These are phyloP conservation scores for Falco punctatus DNA, from an alignment of 2,113 vertebrate genomes.

Conservation along the genomic window DNA sequence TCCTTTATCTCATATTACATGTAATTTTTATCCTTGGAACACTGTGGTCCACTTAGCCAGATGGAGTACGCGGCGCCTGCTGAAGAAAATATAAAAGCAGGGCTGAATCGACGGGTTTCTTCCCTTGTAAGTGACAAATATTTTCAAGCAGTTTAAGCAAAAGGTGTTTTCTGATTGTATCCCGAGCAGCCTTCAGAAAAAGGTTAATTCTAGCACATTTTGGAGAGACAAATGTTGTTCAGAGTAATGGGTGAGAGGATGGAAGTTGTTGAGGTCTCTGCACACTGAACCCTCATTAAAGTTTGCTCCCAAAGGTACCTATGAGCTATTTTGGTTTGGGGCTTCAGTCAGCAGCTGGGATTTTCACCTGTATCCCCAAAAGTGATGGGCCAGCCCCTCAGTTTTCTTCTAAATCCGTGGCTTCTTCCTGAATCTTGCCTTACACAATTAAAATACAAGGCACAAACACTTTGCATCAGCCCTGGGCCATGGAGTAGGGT, in stretches of 20 bases:
- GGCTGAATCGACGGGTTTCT: fast-evolving
- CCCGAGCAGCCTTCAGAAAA: background rate
- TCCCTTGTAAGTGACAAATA: background rate
- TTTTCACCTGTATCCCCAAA: background rate
- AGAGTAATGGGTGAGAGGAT: background rate
- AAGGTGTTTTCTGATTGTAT: background rate
- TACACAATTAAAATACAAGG: fast-evolving
- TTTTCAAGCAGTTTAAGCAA: background rate
- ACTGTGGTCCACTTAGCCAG: background rate
- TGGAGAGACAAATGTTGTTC: background rate
- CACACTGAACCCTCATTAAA: background rate
- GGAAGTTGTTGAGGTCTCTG: background rate
- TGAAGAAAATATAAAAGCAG: background rate
- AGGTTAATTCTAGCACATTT: background rate
- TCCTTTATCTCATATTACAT: slow-evolving; percentile 6
- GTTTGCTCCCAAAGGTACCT: background rate
- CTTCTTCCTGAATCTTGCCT: background rate
- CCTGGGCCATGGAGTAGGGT: fast-evolving
- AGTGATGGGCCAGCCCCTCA: background rate
- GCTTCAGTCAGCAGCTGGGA: background rate
- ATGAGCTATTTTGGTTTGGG: fast-evolving
- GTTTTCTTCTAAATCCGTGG: background rate
- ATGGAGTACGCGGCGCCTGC: fast-evolving
- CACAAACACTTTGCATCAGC: background rate
- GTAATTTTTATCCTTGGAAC: background rate